Evolutionary conservation across 2,113 vertebrate genomes (phyloP).

Genomic region (Bettongia penicillata): DNA sequence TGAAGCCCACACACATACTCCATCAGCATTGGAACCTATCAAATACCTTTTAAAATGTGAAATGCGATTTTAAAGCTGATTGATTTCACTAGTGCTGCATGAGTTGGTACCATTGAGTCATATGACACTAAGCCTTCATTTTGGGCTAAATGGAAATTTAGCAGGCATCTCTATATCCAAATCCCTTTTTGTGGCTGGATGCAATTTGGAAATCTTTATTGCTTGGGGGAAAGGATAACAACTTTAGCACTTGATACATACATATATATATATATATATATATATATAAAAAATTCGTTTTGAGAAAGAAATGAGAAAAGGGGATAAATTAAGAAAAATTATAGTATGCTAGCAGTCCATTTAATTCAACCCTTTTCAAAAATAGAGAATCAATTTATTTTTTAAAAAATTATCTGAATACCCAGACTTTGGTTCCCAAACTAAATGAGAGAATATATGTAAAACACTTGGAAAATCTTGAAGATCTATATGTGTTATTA

Average conservation of each 20-base stretch:
- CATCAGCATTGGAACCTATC: background rate
- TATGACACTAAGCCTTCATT: constrained; percentile 36
- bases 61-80: constrained; percentile 19
- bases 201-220: background rate
- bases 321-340: background rate
- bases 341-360: background rate
- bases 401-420: background rate
- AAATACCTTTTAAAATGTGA: background rate
- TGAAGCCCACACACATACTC: background rate
- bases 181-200: background rate
- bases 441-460: background rate
- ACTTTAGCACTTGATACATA: background rate
- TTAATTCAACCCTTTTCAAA: background rate
- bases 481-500: background rate
- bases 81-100: constrained; percentile 37
- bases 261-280: too few relatives aligned
- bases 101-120: background rate
- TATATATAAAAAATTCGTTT: background rate
- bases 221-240: background rate
- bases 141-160: constrained; percentile 27
- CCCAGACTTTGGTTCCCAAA: background rate
- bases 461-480: background rate
- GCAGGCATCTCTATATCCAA: background rate
- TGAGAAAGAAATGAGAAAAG: background rate
- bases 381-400: background rate